These are phyloP conservation scores for Spilogale gracilis DNA, from an alignment of 2,113 vertebrate genomes.

Conservation along the genomic window DNA sequence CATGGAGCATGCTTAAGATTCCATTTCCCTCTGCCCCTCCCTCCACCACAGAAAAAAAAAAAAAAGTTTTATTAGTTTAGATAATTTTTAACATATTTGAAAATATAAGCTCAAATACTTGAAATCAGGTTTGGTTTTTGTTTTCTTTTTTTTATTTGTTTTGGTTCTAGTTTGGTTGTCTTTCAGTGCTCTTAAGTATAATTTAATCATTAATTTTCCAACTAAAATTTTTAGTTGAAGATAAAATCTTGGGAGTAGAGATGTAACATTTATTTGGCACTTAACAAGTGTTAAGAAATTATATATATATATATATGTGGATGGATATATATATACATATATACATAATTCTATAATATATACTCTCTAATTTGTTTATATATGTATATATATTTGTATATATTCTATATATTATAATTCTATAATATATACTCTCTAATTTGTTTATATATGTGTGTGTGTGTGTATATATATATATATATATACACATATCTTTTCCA, in stretches of 20 bases:
- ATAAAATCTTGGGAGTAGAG: neutral
- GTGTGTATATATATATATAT: neutral
- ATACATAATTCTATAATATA: neutral
- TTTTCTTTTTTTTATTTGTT: neutral
- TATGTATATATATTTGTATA: neutral
- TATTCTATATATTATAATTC: neutral
- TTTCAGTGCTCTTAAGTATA: neutral
- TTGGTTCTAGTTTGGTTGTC: neutral
- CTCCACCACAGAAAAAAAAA: neutral
- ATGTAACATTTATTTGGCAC: neutral
- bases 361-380: neutral
- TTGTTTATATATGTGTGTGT: neutral
- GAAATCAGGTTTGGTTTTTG: neutral
- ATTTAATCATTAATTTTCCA: neutral
- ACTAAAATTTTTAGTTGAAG: neutral
- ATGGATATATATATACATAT: neutral
- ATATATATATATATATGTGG: neutral
- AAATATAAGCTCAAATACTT: constrained; percentile 7
- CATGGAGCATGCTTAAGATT: neutral
- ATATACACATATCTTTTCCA: neutral
- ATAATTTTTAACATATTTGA: neutral
- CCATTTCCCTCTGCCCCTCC: neutral
- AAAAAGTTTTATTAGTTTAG: neutral
- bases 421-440: neutral
- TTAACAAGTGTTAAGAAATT: neutral